phyloP scores from a whole-genome alignment of 2,113 vertebrate genomes.

The Grus americana region DNA sequence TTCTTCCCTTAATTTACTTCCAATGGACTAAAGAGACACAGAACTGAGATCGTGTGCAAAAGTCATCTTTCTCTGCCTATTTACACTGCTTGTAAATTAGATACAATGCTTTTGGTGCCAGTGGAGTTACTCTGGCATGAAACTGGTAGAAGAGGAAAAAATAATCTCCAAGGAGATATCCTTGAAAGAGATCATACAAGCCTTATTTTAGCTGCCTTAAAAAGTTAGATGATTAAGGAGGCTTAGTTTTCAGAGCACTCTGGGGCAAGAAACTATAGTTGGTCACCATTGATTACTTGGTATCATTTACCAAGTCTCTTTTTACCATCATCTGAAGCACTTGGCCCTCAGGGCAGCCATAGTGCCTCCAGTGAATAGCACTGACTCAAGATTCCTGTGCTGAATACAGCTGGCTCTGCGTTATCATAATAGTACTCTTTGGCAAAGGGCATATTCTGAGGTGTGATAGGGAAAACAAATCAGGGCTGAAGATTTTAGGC shows the following conservation, averaged over 20 bases:
- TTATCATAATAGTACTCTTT: background rate
- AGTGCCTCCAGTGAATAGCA: background rate
- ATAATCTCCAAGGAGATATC: background rate
- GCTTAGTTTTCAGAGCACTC: background rate
- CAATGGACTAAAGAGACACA: background rate
- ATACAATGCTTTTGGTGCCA: background rate
- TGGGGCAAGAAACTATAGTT: background rate
- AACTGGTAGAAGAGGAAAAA: background rate
- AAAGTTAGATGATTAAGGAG: background rate
- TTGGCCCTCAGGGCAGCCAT: background rate
- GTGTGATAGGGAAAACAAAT: background rate
- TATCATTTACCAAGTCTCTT: background rate
- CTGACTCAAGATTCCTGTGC: background rate
- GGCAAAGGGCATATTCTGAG: background rate
- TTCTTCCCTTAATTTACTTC: background rate
- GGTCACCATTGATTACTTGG: background rate
- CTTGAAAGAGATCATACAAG: background rate
- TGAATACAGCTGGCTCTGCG: background rate
- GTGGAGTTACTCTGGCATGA: background rate
- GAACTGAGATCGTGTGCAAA: background rate
- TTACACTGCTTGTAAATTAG: background rate
- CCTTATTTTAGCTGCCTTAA: background rate
- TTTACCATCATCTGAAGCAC: background rate
- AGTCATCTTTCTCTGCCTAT: background rate
- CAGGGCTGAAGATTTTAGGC: background rate